Conservation (phyloP, 2,797 vertebrate genomes). For the Lagorchestes hirsutus region DNA sequence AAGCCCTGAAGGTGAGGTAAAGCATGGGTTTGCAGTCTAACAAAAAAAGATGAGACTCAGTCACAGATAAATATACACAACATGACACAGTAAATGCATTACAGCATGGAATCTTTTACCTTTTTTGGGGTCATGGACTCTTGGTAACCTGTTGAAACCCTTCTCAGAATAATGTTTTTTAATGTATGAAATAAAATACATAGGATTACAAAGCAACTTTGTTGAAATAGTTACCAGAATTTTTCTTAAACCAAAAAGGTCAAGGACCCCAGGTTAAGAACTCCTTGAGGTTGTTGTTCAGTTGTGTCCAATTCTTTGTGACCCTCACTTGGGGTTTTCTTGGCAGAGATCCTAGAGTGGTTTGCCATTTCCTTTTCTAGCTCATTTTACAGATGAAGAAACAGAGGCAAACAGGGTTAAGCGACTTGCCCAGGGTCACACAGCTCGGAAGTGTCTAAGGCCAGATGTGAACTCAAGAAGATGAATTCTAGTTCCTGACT, state of each 20-base stretch:
- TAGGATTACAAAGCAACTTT: background rate
- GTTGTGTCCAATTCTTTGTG: background rate
- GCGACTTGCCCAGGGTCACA: background rate
- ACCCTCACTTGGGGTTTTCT: background rate
- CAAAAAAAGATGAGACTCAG: background rate
- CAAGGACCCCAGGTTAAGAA: background rate
- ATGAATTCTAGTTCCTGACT: no score
- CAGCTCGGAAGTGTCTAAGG: background rate
- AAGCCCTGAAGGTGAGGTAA: background rate
- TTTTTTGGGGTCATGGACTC: background rate
- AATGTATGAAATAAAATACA: background rate
- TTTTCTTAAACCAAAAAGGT: background rate
- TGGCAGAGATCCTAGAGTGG: background rate
- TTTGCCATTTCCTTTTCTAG: background rate
- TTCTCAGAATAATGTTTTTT: background rate
- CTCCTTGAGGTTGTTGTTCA: background rate
- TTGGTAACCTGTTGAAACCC: background rate
- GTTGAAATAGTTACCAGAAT: background rate
- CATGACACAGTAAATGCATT: background rate
- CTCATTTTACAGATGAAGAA: constrained; percentile 30
- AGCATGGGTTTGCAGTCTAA: background rate
- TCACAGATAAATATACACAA: background rate
- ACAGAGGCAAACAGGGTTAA: background rate
- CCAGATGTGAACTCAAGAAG: background rate
- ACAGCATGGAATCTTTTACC: background rate